Evolutionary conservation across 2,113 vertebrate genomes (phyloP), one percentile per base, ranked within the genome.

Genomic region (Struthidea cinerea): DNA sequence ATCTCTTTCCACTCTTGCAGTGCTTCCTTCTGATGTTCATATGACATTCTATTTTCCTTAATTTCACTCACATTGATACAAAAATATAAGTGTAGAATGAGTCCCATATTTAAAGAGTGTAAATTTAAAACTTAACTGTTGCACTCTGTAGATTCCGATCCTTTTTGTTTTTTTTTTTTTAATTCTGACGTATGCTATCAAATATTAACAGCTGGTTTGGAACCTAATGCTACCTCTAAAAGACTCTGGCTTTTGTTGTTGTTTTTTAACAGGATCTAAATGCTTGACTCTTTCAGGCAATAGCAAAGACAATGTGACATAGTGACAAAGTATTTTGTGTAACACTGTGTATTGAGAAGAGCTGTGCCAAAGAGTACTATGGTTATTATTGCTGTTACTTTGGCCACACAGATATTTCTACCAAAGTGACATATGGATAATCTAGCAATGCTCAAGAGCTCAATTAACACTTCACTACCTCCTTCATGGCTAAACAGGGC

Each of bases 61-160:
- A 94, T 96, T 96, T 93, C 61, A 93, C 64, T 87, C 50, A 39
- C 21, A 74, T 70, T 73, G 22, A 47, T 35, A 56, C 10, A n/a
- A 33, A 70, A 88, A 41, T 16, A 12, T 33, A 53, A 39, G 2
- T 67, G 30, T n/a, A 49, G 13, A 35, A 50, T 57, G 19, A 52
- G 10, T 56, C 23, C 7, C 18, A 10, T 60, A 49, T 88, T 67
- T 75, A 70, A 87, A 67, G 35, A 37, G 4, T 13, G 21, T 76
- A 71, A 69, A 33, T 41, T 19, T 32, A 37, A 75, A 86, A 55
- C n/a, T 55, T 37, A 44, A 46, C 17, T 30, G 15, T 27, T 53
- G 1, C 1, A 27, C 26, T 77, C 13, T n/a, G 16, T 44, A 73
- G n/a, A 30, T 77, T 86, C 42, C 46, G 22, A 35, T 47, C 3